These are phyloP conservation scores for Caenorhabditis drosophilae DNA, from an alignment of 2,888 invertebrate species.

Conservation along the genomic window DNA sequence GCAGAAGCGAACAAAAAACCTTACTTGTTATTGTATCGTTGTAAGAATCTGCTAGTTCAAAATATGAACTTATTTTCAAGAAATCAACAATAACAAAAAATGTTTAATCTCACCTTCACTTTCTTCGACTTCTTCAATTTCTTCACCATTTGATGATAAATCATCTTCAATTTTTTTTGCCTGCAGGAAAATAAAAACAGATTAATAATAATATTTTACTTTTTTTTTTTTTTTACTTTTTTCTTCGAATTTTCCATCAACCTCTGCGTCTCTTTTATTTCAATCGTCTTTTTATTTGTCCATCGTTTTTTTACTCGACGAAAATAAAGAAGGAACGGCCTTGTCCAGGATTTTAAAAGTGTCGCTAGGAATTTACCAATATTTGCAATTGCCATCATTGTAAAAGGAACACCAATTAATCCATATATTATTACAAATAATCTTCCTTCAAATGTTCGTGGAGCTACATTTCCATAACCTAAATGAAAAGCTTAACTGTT, in stretches of 20 bases:
- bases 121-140: neutral
- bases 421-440: constrained; percentile 65
- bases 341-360: constrained; percentile 53
- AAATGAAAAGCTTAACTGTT: constrained; percentile 3
- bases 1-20: too few relatives aligned
- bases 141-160: constrained; percentile 8
- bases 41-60: too few relatives aligned
- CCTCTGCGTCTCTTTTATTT: constrained; percentile 45
- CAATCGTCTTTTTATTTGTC: constrained; percentile 8
- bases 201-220: constrained; percentile 18
- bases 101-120: constrained; percentile 6
- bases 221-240: constrained; percentile 31
- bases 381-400: constrained; percentile 66
- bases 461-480: constrained; percentile 67
- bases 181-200: constrained; percentile 22
- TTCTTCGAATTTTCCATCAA: constrained; percentile 49
- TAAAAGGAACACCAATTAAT: constrained; percentile 63
- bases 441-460: constrained; percentile 56
- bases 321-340: constrained; percentile 46
- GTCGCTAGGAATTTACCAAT: constrained; percentile 64
- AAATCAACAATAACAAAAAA: constrained; percentile 8
- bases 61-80: too few relatives aligned
- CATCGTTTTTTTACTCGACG: constrained; percentile 13
- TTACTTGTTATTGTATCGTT: too few relatives aligned
- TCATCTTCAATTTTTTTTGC: constrained; percentile 35